A percentile compares a stretch with the other conserved stretches of the same genome.
Conservation (phyloP, 2,797 vertebrate genomes). For the Danio aesculapii region DNA sequence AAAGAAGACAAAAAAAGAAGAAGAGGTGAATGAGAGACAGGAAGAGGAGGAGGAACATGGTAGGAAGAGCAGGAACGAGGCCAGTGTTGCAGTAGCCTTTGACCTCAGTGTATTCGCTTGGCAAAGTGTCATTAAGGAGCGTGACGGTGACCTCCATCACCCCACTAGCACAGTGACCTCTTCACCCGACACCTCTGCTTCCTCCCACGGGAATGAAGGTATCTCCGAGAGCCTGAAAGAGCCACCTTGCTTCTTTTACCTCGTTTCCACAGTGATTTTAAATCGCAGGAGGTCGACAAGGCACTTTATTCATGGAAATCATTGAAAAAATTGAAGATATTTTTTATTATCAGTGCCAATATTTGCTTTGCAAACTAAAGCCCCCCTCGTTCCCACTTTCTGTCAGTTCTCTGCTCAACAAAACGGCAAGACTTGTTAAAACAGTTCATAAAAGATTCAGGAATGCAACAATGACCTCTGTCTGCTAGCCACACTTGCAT, state of each 20-base stretch:
- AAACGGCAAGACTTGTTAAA: no score
- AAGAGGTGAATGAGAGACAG: neutral
- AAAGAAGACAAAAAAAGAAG: neutral
- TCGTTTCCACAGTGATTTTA: neutral
- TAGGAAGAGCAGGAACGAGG: neutral
- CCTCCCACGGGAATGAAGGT: neutral
- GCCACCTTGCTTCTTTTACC: neutral
- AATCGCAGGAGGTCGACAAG: neutral
- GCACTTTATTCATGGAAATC: neutral
- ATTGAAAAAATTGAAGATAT: neutral
- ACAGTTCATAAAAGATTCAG: no score
- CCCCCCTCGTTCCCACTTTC: no score
- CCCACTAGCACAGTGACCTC: conserved; percentile 42
- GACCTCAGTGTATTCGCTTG: conserved; percentile 55
- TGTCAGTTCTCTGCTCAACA: no score
- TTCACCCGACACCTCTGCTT: conserved; percentile 26
- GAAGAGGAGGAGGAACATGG: conserved; percentile 20
- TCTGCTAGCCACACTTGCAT: no score
- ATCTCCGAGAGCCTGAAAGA: conserved; percentile 20
- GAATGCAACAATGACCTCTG: no score
- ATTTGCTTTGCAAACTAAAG: no score
- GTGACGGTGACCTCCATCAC: neutral
- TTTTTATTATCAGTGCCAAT: no score
- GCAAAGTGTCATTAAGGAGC: conserved; percentile 51
- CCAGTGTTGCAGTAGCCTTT: conserved; percentile 13